Evolutionary conservation across 92 coral and sea anemone species (phyloP), one percentile per base, ranked within the genome.

Genomic region (Porites cylindrica): DNA sequence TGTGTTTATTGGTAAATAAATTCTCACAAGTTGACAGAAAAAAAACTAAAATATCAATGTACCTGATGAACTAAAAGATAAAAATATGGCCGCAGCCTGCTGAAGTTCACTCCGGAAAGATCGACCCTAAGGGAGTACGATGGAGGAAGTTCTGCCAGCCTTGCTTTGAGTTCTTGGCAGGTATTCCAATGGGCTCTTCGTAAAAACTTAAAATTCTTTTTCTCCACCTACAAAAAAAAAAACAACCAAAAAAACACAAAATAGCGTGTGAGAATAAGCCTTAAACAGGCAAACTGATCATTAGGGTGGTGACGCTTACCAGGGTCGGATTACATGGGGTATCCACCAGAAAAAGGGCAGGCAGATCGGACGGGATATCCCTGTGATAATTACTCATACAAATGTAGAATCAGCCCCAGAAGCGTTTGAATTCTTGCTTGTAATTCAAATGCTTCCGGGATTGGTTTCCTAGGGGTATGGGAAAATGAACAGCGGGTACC

Each of bases 21-120:
- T 38, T 38, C 47, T 4, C 47, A 38, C 7, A 38, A 38, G 47
- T 38, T 38, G 61, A 56, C 0, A 56, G 5, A 10, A 56, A 56
- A 10, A 2, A 10, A 9, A 3, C 61, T 56, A 56, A 38, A 38
- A 38, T 38, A 38, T 38, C 47, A 38, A 38, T 38, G 82, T 26
- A 93, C 97, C 87, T 94, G 88, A 60, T 94, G 95, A 18, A 94
- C 56, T 7, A 94, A 88, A 10, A 91, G 85, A 38, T 91, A 94
- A 20, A 86, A 76, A 53, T 94, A 94, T 62, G 97, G 95, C 70
- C 85, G 72, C 18, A 94, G 84, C 52, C 97, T 68, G 26, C 70
- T 83, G 43, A 91, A 89, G 79, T 94, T 81, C 51, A 94, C 89
- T 67, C 72, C 87, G 19, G 79, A n/a, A 77, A 92, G 75, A 80